Conservation (phyloP, 1,140 invertebrate species). For the Drosophila nannoptera region DNA sequence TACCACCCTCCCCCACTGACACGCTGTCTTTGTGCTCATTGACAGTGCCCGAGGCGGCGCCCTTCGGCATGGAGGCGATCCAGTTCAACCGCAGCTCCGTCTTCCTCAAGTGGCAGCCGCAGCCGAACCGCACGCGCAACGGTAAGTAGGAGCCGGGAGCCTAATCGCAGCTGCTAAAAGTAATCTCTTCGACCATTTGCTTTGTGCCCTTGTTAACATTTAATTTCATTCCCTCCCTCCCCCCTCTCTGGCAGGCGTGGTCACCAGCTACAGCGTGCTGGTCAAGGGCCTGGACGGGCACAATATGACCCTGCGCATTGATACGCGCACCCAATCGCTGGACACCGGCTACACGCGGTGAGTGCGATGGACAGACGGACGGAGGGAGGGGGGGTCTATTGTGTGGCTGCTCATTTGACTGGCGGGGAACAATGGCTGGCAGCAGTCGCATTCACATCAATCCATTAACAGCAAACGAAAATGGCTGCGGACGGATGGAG, state of each 20-base stretch:
- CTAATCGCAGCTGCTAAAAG: too few species aligned
- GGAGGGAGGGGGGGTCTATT: conserved; percentile 9
- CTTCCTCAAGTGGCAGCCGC: conserved; percentile 90
- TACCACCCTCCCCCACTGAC: not conserved
- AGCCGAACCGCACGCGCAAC: conserved; percentile 84
- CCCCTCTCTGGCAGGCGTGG: conserved; percentile 54
- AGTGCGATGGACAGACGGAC: conserved; percentile 21
- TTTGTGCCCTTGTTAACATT: conserved; percentile 58
- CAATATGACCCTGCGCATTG: conserved; percentile 82
- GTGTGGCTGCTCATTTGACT: conserved; percentile 67
- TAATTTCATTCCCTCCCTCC: conserved; percentile 61
- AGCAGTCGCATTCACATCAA: conserved; percentile 62
- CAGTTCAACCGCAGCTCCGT: conserved; percentile 89
- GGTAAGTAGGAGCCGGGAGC: conserved; percentile 79
- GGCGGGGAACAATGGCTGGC: conserved; percentile 15
- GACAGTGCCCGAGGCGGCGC: conserved; percentile 88
- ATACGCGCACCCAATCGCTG: conserved; percentile 80
- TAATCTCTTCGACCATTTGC: conserved; percentile 15
- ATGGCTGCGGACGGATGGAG: conserved; percentile 42
- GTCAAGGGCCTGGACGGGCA: conserved; percentile 78
- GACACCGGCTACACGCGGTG: conserved; percentile 80
- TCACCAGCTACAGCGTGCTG: conserved; percentile 78
- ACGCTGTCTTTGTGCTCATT: not conserved
- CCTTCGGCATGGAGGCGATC: conserved; percentile 87
- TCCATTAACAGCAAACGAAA: conserved; percentile 75